Evolutionary conservation across 2,797 vertebrate species (phyloP).

Genomic region (Cyprinodon diabolis): DNA sequence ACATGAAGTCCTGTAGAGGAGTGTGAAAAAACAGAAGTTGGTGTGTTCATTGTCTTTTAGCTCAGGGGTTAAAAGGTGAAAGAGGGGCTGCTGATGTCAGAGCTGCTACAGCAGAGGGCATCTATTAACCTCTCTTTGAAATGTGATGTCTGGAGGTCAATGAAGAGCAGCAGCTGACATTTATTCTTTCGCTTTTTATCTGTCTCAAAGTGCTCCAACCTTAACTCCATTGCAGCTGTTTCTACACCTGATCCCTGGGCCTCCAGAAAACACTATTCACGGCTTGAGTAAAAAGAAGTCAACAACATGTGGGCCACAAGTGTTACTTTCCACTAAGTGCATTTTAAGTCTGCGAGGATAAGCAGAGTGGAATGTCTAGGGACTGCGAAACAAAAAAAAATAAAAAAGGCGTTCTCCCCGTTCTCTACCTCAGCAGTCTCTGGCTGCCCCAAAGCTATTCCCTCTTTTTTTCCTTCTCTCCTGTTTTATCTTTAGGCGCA

Average conservation of each 20-base stretch:
- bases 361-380: constrained; percentile 10
- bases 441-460: constrained; percentile 53
- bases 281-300: constrained; percentile 2
- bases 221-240: constrained; percentile 42
- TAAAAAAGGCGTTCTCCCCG: constrained; percentile 30
- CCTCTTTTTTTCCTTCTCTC: constrained; percentile 9
- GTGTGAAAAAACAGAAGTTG: not conserved
- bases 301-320: not conserved
- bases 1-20: not conserved
- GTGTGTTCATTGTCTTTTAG: not conserved
- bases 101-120: not conserved
- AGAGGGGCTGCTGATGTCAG: constrained; percentile 4
- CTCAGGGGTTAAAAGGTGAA: constrained; percentile 22
- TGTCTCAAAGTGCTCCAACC: constrained; percentile 14
- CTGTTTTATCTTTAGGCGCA: constrained; percentile 49
- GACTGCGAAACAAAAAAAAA: constrained; percentile 29
- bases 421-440: constrained; percentile 53
- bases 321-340: not conserved
- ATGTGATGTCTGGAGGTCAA: constrained; percentile 49
- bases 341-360: constrained; percentile 17
- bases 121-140: constrained; percentile 39
- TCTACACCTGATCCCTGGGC: constrained; percentile 14
- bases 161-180: constrained; percentile 40
- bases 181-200: constrained; percentile 31
- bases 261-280: constrained; percentile 5